A percentile compares a stretch with the other conserved stretches of the same genome.
These are phyloP conservation scores for Agriopis leucophaearia DNA, from an alignment of 2,888 invertebrate genomes.

Conservation along the genomic window DNA sequence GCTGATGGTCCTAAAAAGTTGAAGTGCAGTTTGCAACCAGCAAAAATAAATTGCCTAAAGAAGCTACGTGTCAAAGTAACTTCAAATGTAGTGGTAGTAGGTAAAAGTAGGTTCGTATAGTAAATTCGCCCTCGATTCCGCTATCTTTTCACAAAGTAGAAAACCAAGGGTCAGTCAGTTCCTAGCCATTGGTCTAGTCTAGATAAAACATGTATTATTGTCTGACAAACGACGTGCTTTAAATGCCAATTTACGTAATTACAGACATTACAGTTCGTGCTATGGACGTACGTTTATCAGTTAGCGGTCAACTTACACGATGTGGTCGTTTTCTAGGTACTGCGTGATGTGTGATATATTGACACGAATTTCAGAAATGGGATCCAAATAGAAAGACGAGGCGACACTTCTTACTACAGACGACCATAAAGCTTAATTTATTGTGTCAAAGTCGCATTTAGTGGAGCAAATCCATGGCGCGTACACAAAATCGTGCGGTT, in stretches of 20 bases:
- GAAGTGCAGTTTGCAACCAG: no score
- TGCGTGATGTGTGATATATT: slow-evolving; percentile 1
- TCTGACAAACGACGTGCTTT: slow-evolving; percentile 18
- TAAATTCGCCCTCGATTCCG: background rate
- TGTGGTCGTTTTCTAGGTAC: background rate
- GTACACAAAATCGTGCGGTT: no score
- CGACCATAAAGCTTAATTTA: no score
- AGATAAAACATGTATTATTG: slow-evolving; percentile 16
- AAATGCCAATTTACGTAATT: slow-evolving; percentile 13
- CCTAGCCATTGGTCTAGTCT: slow-evolving; percentile 10
- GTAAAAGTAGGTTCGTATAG: no score
- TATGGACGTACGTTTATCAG: slow-evolving; percentile 12
- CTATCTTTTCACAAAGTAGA: slow-evolving; percentile 4
- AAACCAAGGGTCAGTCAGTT: slow-evolving; percentile 15
- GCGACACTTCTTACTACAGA: background rate
- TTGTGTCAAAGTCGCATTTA: no score
- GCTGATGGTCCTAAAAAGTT: no score
- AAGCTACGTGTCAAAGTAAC: no score
- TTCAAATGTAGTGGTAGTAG: no score
- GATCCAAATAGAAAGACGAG: background rate
- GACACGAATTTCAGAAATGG: background rate
- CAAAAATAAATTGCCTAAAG: no score
- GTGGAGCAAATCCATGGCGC: no score
- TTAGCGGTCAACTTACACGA: background rate
- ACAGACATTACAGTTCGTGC: slow-evolving; percentile 7